A percentile compares a stretch with the other conserved stretches of the same genome.
These are phyloP conservation scores for Leptinotarsa defecta DNA, from an alignment of 1,140 invertebrate genomes.

Conservation along the genomic window DNA sequence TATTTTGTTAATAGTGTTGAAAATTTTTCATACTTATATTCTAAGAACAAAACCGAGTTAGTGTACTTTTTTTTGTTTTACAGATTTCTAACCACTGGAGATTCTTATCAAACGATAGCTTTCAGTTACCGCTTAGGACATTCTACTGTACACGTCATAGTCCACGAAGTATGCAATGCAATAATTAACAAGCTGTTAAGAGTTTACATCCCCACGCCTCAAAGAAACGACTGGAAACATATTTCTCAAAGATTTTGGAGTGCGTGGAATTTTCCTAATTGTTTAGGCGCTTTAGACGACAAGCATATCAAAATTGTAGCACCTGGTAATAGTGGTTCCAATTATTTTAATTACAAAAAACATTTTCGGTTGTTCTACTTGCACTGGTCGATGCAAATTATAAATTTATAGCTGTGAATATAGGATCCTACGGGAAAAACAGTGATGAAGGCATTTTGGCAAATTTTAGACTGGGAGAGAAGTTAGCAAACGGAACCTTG, in stretches of 20 bases:
- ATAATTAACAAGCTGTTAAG: slow-evolving; percentile 1
- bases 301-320: slow-evolving; percentile 17
- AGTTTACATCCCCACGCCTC: background rate
- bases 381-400: slow-evolving; percentile 53
- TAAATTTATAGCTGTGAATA: slow-evolving; percentile 52
- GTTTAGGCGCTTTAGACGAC: slow-evolving; percentile 21
- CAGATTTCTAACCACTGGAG: slow-evolving; percentile 22
- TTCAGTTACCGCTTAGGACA: slow-evolving; percentile 23
- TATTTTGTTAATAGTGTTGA: background rate
- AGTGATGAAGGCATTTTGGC: slow-evolving; percentile 52
- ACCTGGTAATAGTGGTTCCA: slow-evolving; percentile 32
- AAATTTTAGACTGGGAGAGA: slow-evolving; percentile 21
- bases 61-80: background rate
- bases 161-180: slow-evolving; percentile 14
- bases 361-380: slow-evolving; percentile 55
- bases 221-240: slow-evolving; percentile 1
- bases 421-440: slow-evolving; percentile 53
- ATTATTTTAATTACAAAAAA: slow-evolving; percentile 61
- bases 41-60: background rate
- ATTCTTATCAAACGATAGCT: slow-evolving; percentile 23
- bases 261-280: slow-evolving; percentile 27
- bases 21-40: background rate
- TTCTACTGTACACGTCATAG: slow-evolving; percentile 16
- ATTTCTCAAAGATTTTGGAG: slow-evolving; percentile 15
- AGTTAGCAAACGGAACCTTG: slow-evolving; percentile 28